Conservation (phyloP, 2,888 invertebrate genomes). For the Dasysyrphus tricinctus region DNA sequence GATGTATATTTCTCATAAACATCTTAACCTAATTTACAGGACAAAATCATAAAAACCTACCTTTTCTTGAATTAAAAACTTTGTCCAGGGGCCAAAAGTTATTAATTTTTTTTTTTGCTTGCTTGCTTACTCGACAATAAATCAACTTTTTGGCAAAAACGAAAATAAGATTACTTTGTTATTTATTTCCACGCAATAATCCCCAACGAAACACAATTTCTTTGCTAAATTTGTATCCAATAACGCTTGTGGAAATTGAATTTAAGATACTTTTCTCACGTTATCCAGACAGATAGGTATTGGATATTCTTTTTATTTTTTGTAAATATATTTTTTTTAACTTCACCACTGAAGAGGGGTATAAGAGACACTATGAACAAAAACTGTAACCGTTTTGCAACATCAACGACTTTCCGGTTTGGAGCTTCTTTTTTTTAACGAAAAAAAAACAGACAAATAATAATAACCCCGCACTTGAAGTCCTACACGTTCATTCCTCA, state of each 20-base stretch:
- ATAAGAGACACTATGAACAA: constrained; percentile 29
- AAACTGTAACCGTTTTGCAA: constrained; percentile 28
- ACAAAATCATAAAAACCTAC: constrained; percentile 44
- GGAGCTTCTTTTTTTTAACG: constrained; percentile 15
- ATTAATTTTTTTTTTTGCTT: not conserved
- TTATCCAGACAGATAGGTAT: constrained; percentile 7
- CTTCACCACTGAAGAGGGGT: not conserved
- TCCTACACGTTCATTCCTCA: constrained; percentile 13
- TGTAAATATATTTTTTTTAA: constrained; percentile 10
- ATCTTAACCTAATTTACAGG: constrained; percentile 60
- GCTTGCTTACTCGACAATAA: not conserved
- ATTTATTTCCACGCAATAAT: constrained; percentile 16
- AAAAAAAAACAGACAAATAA: not conserved
- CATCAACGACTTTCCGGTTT: constrained; percentile 56
- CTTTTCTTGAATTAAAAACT: constrained; percentile 50
- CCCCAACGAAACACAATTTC: constrained; percentile 18
- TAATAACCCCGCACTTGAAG: constrained; percentile 27
- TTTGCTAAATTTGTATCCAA: constrained; percentile 20
- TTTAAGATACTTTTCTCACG: constrained; percentile 53
- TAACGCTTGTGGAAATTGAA: constrained; percentile 45
- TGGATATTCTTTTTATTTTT: not conserved
- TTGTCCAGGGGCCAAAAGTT: constrained; percentile 34
- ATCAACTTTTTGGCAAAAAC: constrained; percentile 32
- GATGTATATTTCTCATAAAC: not conserved
- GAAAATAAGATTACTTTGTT: constrained; percentile 13